A percentile compares a stretch with the other conserved stretches of the same genome.
These are phyloP conservation scores for Phoebastria nigripes DNA, from an alignment of 2,797 vertebrate species.

Conservation along the genomic window DNA sequence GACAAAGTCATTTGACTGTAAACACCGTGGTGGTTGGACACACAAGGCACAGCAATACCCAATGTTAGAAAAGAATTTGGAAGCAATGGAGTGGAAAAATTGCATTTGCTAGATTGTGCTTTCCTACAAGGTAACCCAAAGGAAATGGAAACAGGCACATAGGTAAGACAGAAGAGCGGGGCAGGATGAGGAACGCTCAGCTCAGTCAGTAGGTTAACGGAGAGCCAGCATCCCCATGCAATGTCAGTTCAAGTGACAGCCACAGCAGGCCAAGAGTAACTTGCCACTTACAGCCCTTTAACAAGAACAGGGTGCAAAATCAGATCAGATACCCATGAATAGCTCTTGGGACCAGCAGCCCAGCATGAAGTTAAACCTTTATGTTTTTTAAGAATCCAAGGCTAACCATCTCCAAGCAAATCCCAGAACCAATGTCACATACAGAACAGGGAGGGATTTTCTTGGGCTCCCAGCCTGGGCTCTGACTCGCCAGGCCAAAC, in stretches of 20 bases:
- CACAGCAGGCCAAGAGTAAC: background rate
- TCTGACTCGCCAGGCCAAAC: background rate
- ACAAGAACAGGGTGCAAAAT: rapidly evolving
- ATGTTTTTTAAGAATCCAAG: background rate
- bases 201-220: rapidly evolving
- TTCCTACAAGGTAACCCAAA: background rate
- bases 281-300: background rate
- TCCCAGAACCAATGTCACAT: background rate
- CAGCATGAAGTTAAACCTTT: background rate
- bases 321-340: background rate
- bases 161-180: background rate
- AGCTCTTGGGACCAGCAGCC: background rate
- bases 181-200: background rate
- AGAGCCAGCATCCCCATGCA: background rate
- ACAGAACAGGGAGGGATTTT: background rate
- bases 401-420: background rate
- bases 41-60: background rate
- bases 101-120: background rate
- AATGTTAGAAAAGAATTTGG: background rate
- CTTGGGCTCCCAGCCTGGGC: background rate
- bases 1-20: slow-evolving; percentile 27
- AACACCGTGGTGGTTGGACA: background rate
- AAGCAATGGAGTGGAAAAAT: slow-evolving; percentile 35
- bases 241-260: background rate
- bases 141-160: background rate